Percentiles rank a stretch among this genome's conserved stretches.
Evolutionary conservation across 2,888 invertebrate genomes (phyloP).

Genomic region (Diplazon laetatorius): DNA sequence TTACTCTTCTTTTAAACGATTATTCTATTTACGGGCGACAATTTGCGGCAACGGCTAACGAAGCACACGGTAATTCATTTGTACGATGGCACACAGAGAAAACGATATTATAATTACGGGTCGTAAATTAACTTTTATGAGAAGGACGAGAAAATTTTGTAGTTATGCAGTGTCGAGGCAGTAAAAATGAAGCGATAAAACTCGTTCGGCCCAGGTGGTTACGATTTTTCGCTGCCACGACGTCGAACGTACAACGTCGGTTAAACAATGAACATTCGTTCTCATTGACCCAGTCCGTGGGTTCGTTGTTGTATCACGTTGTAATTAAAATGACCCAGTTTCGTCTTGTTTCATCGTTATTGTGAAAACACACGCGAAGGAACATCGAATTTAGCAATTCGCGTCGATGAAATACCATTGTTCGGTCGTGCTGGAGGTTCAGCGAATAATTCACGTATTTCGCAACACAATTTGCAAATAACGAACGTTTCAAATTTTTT

Average conservation of each 20-base stretch:
- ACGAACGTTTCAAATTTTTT: no score
- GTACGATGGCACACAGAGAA: neutral
- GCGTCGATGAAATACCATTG: neutral
- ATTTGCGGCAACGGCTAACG: neutral
- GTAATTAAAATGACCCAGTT: neutral
- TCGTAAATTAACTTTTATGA: slow-evolving; percentile 3
- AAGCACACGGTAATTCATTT: neutral
- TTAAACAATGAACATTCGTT: neutral
- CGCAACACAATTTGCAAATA: no score
- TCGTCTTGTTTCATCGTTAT: neutral
- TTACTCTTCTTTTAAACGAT: neutral
- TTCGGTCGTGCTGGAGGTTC: no score
- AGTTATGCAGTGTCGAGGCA: slow-evolving; percentile 13
- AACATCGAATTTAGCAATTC: neutral
- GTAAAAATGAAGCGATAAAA: slow-evolving; percentile 16
- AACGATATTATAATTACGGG: slow-evolving; percentile 6
- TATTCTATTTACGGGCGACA: neutral
- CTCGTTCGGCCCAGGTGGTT: neutral
- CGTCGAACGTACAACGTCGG: neutral
- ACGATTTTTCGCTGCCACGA: neutral
- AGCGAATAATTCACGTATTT: no score
- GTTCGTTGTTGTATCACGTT: neutral
- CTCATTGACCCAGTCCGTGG: neutral
- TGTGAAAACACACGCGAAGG: neutral
- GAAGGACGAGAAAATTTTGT: neutral